Evolutionary conservation across 2,797 vertebrate genomes (phyloP), one percentile per base, ranked within the genome.

Genomic region (Tachyglossus aculeatus): DNA sequence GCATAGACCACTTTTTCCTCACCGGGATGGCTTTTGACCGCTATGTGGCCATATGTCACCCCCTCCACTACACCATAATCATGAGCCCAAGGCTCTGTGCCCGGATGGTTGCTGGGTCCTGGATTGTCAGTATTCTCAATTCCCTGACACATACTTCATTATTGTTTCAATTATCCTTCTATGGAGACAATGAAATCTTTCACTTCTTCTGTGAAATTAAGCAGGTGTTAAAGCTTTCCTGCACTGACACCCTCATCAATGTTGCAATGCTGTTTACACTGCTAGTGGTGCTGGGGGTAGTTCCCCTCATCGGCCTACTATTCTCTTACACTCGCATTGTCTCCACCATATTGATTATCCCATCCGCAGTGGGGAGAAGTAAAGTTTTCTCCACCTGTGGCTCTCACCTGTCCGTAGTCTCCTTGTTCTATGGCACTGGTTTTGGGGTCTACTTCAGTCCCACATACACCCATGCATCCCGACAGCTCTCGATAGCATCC

Each of bases 1-100:
- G 88, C 4, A 33, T 93, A 9, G 91, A 89, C 59, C 92, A 80
- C 21, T 82, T 91, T 40, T 88, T 91, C 4, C 76, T 93, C 45
- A 74, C 90, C 55, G 86, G 55, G 9, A 89, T 85, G 90, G 89
- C 90, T 22, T 53, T 91, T 41, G 90, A 93, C 71, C 66, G 81
- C 39, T 90, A 88, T 11, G 48, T 92, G 36, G 87, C 91, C 9
- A 78, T 93, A 48, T 91, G 89, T 50, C 80, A 81, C 32, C 91
- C 91, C 6, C 67, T 91, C 2, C 88, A 78, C 78, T 93, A 91
- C 36, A 54, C 44, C 6, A 24, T 59, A 41, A 24, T 89, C 25
- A 87, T 91, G 88, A 82, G 47, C 12, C 82, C 87, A 33, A 71
- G 25, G 43, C 63, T 61, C 2, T 83, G 74, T 32, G 8, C 55